Conservation (phyloP, 1,140 invertebrate species). For the Brachionus calyciflorus region DNA sequence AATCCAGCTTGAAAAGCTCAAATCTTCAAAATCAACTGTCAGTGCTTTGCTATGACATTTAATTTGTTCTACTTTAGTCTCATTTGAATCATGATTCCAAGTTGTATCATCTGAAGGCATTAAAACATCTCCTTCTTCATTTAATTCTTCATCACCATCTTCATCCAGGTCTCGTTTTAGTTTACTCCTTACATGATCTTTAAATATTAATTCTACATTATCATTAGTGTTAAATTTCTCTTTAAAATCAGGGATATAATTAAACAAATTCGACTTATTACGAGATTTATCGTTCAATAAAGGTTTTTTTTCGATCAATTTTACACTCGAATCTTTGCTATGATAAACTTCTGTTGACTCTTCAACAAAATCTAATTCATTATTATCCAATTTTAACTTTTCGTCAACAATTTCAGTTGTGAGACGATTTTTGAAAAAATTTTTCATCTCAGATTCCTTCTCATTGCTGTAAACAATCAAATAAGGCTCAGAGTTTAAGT, state of each 20-base stretch:
- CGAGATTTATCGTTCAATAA: neutral
- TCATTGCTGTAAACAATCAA: conserved; percentile 7
- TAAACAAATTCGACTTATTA: neutral
- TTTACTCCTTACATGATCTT: neutral
- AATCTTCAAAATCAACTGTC: conserved; percentile 35
- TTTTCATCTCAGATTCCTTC: neutral
- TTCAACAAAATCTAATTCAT: neutral
- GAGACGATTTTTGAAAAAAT: conserved; percentile 32
- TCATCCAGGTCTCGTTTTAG: neutral
- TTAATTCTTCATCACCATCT: neutral
- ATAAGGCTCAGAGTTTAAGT: neutral
- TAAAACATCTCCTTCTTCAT: neutral
- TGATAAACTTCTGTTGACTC: neutral
- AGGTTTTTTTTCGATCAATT: conserved; percentile 18
- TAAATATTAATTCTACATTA: conserved; percentile 9
- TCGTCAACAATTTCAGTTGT: neutral
- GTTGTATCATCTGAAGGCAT: neutral
- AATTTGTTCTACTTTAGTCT: neutral
- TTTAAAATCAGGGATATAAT: neutral
- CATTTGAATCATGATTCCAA: conserved; percentile 8
- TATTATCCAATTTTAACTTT: neutral
- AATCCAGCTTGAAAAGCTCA: conserved; percentile 44
- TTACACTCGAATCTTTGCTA: neutral
- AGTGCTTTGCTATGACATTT: conserved; percentile 6
- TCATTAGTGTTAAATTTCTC: conserved; percentile 3